Percentiles rank a stretch among this genome's conserved stretches.
Evolutionary conservation across 2,797 vertebrate genomes (phyloP).

Genomic region (Salarias fasciatus): DNA sequence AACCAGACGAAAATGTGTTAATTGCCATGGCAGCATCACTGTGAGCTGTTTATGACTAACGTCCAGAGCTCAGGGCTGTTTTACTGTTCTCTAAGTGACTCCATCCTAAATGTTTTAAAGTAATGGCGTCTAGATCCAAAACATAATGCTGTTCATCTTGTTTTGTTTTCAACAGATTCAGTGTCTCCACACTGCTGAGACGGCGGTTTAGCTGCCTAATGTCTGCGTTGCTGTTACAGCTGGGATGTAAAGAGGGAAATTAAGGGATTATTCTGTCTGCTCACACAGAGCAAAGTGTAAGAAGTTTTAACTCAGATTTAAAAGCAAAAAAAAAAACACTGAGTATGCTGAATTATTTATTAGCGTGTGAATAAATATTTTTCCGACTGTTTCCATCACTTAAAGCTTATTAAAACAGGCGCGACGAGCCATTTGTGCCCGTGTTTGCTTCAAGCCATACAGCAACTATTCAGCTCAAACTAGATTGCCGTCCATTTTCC

Average conservation of each 20-base stretch:
- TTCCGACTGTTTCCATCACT: background rate
- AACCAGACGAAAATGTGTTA: constrained; percentile 13
- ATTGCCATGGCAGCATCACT: constrained; percentile 24
- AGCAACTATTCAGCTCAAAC: constrained; percentile 4
- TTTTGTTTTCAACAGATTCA: constrained; percentile 7
- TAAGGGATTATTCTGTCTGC: too few species aligned
- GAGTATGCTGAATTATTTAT: background rate
- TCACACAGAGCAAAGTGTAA: background rate
- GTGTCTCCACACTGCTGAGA: constrained; percentile 3
- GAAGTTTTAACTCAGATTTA: background rate
- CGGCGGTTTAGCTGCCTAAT: background rate
- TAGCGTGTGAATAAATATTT: background rate
- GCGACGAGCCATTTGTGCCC: constrained; percentile 1
- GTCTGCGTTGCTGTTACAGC: background rate
- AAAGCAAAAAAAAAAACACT: background rate
- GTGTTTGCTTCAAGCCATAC: constrained; percentile 17
- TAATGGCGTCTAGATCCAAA: constrained; percentile 30
- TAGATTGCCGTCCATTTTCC: constrained; percentile 6
- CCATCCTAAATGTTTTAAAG: constrained; percentile 41
- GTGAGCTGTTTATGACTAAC: constrained; percentile 34
- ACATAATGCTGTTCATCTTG: constrained; percentile 4
- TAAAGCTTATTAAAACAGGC: background rate
- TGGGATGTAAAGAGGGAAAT: background rate
- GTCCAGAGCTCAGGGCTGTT: constrained; percentile 42
- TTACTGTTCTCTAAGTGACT: constrained; percentile 47